Base-by-base conservation (phyloP, 2,888 invertebrate genomes). In the Nineta flava region DNA sequence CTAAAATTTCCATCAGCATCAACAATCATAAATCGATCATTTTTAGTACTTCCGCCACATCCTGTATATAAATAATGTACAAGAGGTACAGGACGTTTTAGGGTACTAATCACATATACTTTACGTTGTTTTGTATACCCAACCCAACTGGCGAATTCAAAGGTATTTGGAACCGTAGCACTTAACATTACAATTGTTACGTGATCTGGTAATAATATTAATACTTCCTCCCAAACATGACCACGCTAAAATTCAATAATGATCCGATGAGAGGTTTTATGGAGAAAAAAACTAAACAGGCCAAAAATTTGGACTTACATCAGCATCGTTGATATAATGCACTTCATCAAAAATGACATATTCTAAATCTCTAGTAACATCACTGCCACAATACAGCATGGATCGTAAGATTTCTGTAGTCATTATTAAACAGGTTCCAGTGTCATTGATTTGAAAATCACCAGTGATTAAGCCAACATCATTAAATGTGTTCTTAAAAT, bases 321-420 rank as follows among this genome's bases (percentile, higher is more conserved):
- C 92, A 41, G 83, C 78, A 68, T 99, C 93, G 66, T 97, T 99
- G 55, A 99, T 92, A 62, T 99, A 99, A 66, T 99, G 99, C 7
- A 97, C 95, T 71, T 99, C 99, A 67, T 99, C 99, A 64, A 99
- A 99, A 59, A 99, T 92, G 2, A 99, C 99, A 72, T 93, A 99
- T 65, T 99, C 97, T 49, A 99, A 71, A 66, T 99, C 97, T 43
- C 95, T 77, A 0, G 95, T 86, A 49, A 94, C 84, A 61, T 97
- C 96, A 53, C 84, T 85, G 9, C 94, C 94, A 51, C 91, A 91
- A 63, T 94, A 95, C 12, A 99, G 70, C 95, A 99, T 97, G 0
- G 94, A 93, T 54, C 93, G 77, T 21, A 99, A 70, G 60, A 99
- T 99, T 72, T 99, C 99, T 0, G 99, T 99, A 0, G 99, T 99